Evolutionary conservation across 2,797 vertebrate species (phyloP), one percentile per base, ranked within the genome.

Genomic region (Bradypodion ventrale): DNA sequence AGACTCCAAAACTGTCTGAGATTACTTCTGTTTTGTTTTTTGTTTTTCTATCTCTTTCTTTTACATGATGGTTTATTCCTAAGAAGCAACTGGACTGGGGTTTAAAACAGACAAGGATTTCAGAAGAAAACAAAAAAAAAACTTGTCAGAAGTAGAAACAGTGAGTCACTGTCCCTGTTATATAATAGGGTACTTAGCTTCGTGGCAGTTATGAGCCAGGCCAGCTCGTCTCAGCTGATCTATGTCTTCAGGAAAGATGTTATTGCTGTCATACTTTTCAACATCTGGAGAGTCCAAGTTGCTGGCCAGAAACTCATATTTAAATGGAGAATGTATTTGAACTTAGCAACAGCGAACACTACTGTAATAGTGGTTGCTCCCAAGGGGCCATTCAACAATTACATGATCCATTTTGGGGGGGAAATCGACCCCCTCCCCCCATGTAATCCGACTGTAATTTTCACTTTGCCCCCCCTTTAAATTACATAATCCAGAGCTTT

Each of bases 81-180:
- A 52, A 84, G 73, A 83, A 87, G 1, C 35, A 77, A 83, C 76
- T 92, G 52, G 46, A 84, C 62, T 32, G 59, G 32, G 4, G 21
- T 92, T 91, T 89, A 73, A 85, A 78, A 66, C 72, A 82, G 40
- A 44, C 4, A 89, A 3, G 1, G 83, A 83, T 81, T 35, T 78
- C 21, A 49, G n/a, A 13, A 32, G 32, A 23, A 12, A 7, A 25
- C 25, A 15, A n/a, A 21, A 15, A n/a, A 21, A n/a, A 59, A 78
- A 40, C 88, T 88, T 66, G 56, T 90, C 65, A 88, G 75, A 87
- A 86, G 1, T 6, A 82, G 42, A 84, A 40, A 27, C 82, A 60
- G 83, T n/a, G 37, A 60, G 35, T 10, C 76, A 74, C 27, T 79
- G 44, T 65, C 59, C 65, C 72, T 29, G 40, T 63, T 37, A 65